A percentile compares a stretch with the other conserved stretches of the same genome.
phyloP scores from a whole-genome alignment of 53 echinoderm and acorn worm species.

The Temnopleurus reevesii region DNA sequence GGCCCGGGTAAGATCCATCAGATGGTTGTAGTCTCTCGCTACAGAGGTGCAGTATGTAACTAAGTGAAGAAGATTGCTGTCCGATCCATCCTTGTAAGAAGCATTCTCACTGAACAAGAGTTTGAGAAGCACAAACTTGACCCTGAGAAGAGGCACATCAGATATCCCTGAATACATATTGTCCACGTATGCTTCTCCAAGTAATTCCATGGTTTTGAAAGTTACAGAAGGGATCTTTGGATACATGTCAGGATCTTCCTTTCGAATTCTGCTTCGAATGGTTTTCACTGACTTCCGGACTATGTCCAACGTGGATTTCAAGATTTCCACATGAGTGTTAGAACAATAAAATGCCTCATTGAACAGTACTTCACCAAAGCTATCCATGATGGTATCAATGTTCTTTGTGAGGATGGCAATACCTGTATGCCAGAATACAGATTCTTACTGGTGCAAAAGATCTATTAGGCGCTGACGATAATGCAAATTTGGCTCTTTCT shows the following conservation, averaged over 20 bases:
- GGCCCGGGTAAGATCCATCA: background rate
- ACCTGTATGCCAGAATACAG: background rate
- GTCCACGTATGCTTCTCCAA: background rate
- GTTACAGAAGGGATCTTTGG: background rate
- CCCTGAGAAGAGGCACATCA: background rate
- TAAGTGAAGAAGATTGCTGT: background rate
- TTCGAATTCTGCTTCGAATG: background rate
- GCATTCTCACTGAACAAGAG: background rate
- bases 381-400: background rate
- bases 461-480: background rate
- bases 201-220: background rate
- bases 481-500: background rate
- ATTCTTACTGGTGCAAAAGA: background rate
- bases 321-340: background rate
- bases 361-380: constrained; percentile 4
- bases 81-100: background rate
- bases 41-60: background rate
- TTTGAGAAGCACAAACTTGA: background rate
- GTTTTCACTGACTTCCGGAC: background rate
- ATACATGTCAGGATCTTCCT: background rate
- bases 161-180: background rate
- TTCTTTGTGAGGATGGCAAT: background rate
- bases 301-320: background rate
- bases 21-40: background rate
- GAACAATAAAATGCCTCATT: background rate